These are phyloP conservation scores for Perca schrenkii DNA, from an alignment of 2,113 vertebrate genomes.

Conservation along the genomic window DNA sequence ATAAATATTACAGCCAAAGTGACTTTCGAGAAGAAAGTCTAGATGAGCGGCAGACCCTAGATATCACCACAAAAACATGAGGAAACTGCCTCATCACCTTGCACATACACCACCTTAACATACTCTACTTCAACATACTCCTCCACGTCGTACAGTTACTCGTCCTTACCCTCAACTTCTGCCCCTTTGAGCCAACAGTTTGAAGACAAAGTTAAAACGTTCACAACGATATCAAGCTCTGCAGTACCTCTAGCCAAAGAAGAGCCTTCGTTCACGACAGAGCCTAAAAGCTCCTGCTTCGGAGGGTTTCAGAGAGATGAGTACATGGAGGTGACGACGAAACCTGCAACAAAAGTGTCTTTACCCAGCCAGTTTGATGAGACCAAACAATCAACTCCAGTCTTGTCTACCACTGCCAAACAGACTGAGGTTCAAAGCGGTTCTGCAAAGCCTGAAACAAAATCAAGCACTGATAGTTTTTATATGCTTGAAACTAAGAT, in stretches of 20 bases:
- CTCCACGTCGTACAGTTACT: constrained; percentile 78
- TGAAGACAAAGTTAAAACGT: constrained; percentile 63
- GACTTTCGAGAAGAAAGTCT: constrained; percentile 47
- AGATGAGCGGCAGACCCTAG: constrained; percentile 39
- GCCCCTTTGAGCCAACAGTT: constrained; percentile 62
- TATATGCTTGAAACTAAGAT: constrained; percentile 42
- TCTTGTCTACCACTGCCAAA: constrained; percentile 54
- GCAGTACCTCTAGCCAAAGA: constrained; percentile 75
- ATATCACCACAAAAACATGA: constrained; percentile 57
- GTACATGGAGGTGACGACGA: constrained; percentile 91
- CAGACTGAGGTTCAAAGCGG: constrained; percentile 50
- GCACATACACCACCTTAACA: constrained; percentile 75
- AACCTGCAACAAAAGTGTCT: constrained; percentile 81
- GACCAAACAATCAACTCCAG: constrained; percentile 69
- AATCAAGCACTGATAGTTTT: constrained; percentile 56
- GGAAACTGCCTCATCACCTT: constrained; percentile 79
- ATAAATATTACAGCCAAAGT: constrained; percentile 58
- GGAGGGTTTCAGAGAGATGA: constrained; percentile 86
- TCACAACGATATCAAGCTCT: constrained; percentile 50
- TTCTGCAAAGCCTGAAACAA: constrained; percentile 54
- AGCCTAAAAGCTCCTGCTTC: constrained; percentile 79
- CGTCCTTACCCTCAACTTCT: constrained; percentile 73
- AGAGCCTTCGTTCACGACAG: constrained; percentile 78
- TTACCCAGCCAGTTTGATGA: constrained; percentile 80
- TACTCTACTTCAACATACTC: constrained; percentile 71